phyloP scores from a whole-genome alignment of 2,888 invertebrate species.

The Salticus scenicus region DNA sequence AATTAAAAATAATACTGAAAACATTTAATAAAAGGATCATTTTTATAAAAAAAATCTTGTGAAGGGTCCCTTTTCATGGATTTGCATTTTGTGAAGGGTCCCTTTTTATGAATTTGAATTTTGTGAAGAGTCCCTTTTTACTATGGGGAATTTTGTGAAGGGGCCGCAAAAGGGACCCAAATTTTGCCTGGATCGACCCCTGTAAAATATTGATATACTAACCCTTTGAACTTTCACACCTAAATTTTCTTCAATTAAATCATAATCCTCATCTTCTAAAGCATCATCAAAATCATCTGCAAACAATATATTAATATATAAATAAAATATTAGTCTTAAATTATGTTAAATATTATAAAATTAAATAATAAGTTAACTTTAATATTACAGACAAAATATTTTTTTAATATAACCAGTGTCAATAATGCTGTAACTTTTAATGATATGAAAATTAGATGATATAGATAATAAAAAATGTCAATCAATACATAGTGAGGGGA shows the following conservation, averaged over 20 bases:
- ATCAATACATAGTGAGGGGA: too few relatives aligned
- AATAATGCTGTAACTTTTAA: too few relatives aligned
- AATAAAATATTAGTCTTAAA: not conserved
- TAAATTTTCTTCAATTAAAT: conserved; percentile 97
- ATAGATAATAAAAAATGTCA: too few relatives aligned
- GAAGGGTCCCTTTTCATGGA: too few relatives aligned
- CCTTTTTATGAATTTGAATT: too few relatives aligned
- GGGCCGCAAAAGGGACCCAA: too few relatives aligned
- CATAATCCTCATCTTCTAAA: conserved; percentile 98
- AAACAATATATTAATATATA: conserved; percentile 18
- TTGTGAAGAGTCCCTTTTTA: too few relatives aligned
- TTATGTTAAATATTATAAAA: not conserved
- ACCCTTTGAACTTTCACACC: conserved; percentile 94
- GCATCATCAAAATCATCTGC: conserved; percentile 84
- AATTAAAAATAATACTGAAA: not conserved
- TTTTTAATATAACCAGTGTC: not conserved
- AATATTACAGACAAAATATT: not conserved
- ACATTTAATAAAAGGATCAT: not conserved
- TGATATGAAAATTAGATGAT: too few relatives aligned
- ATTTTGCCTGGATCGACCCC: too few relatives aligned
- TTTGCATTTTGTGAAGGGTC: too few relatives aligned
- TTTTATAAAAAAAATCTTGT: too few relatives aligned
- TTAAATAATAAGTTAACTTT: not conserved
- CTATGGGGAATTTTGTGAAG: too few relatives aligned
- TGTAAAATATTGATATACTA: conserved; percentile 74